These are phyloP conservation scores for Schizopygopsis pylzovi DNA, from an alignment of 2,797 vertebrate species.

Conservation along the genomic window DNA sequence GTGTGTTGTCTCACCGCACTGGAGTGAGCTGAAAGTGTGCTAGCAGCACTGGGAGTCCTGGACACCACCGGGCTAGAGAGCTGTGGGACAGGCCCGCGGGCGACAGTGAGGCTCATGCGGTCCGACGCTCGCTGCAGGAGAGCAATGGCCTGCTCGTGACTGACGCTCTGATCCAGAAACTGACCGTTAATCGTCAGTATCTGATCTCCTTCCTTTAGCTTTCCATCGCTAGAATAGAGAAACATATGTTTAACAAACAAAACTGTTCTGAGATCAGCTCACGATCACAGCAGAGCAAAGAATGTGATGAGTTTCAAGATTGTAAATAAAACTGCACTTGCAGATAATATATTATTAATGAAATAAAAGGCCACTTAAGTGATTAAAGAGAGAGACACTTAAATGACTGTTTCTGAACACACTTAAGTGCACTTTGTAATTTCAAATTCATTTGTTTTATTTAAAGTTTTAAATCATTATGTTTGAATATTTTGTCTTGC, in stretches of 20 bases:
- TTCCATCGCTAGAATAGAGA: slow-evolving; percentile 85
- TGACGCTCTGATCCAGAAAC: slow-evolving; percentile 90
- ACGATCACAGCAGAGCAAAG: not conserved
- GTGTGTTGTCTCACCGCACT: slow-evolving; percentile 81
- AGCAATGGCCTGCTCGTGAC: slow-evolving; percentile 93
- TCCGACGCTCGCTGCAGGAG: slow-evolving; percentile 93
- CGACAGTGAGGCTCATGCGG: slow-evolving; percentile 87
- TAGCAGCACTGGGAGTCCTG: slow-evolving; percentile 92
- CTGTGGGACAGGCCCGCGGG: slow-evolving; percentile 87
- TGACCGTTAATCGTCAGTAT: slow-evolving; percentile 94
- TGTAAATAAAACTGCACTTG: not conserved
- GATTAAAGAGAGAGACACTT: not conserved
- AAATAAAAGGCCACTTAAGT: not conserved
- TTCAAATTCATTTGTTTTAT: not conserved
- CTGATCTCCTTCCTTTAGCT: slow-evolving; percentile 94
- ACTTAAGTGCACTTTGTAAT: not conserved
- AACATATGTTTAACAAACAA: not conserved
- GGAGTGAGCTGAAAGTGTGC: slow-evolving; percentile 92
- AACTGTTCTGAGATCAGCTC: not conserved
- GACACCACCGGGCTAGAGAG: slow-evolving; percentile 88
- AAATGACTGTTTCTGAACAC: not conserved
- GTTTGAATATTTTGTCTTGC: not conserved
- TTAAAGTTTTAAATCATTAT: not conserved
- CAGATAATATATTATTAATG: not conserved
- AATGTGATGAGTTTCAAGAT: not conserved